A percentile compares a stretch with the other conserved stretches of the same genome.
These are phyloP conservation scores for Lasiurus borealis DNA, from an alignment of 2,113 vertebrate species.

Conservation along the genomic window DNA sequence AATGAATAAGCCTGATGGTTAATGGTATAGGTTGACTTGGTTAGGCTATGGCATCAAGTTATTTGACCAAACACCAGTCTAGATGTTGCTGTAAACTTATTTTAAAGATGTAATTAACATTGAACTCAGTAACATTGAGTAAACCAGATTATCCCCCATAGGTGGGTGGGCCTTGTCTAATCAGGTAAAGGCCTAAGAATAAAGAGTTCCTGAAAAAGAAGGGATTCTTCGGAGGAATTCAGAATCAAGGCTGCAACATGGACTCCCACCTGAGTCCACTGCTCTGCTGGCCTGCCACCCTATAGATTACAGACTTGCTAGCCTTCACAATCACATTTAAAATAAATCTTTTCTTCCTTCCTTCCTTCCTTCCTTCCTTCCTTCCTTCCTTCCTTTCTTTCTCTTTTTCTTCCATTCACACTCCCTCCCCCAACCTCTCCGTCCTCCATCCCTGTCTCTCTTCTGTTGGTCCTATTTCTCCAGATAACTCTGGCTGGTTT, in stretches of 20 bases:
- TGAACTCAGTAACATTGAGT: neutral
- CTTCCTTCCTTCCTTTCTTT: neutral
- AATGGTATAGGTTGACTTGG: neutral
- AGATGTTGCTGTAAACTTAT: neutral
- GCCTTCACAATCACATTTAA: neutral
- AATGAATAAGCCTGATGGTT: neutral
- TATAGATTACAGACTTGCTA: neutral
- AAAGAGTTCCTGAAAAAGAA: neutral
- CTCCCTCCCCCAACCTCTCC: fast-evolving
- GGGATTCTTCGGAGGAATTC: neutral
- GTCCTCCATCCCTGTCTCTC: neutral
- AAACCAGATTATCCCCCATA: neutral
- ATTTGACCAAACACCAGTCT: neutral
- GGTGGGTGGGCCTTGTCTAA: neutral
- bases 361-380: neutral
- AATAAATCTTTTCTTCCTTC: neutral
- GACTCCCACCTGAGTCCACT: neutral
- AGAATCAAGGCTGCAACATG: neutral
- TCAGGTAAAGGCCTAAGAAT: slow-evolving; percentile 1
- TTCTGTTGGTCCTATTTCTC: neutral
- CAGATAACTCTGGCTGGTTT: neutral
- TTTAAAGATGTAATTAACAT: slow-evolving; percentile 10
- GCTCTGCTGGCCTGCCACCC: neutral
- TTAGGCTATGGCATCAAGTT: neutral
- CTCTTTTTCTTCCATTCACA: neutral